phyloP scores from a whole-genome alignment of 2,888 invertebrate species.

The Drosophila ustulata region DNA sequence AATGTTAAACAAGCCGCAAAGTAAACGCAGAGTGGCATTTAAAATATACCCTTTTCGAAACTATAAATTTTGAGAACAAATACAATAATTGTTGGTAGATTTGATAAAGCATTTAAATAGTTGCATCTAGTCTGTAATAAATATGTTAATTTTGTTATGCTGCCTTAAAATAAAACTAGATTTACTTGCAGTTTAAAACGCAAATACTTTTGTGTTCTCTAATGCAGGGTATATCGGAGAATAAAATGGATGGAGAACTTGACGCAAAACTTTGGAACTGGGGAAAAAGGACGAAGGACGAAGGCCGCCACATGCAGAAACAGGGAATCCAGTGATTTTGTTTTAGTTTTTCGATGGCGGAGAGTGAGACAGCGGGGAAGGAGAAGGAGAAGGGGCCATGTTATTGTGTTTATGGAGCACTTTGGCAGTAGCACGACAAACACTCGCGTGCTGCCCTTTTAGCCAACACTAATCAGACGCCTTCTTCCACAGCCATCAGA shows the following conservation, averaged over 20 bases:
- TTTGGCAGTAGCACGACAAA: constrained; percentile 43
- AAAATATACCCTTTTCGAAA: neutral
- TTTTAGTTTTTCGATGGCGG: constrained; percentile 29
- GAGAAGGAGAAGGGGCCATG: constrained; percentile 1
- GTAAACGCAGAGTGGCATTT: neutral
- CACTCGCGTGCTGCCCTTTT: constrained; percentile 30
- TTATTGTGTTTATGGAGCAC: constrained; percentile 61
- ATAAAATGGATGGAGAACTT: constrained; percentile 33
- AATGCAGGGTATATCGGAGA: constrained; percentile 41
- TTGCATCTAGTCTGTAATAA: no score
- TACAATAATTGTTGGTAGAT: neutral
- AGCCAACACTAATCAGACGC: constrained; percentile 50
- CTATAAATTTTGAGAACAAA: neutral
- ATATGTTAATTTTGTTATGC: no score
- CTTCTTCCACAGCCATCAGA: constrained; percentile 27
- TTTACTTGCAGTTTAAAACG: neutral
- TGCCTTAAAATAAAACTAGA: no score
- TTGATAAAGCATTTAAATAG: no score
- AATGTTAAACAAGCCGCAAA: neutral
- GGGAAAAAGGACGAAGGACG: constrained; percentile 2
- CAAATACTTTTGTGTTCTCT: neutral
- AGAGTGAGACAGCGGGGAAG: neutral
- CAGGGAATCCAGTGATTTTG: constrained; percentile 37
- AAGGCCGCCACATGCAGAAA: constrained; percentile 24
- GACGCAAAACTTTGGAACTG: constrained; percentile 13